These are phyloP conservation scores for Zele albiditarsus DNA, from an alignment of 2,888 invertebrate genomes.

Conservation along the genomic window DNA sequence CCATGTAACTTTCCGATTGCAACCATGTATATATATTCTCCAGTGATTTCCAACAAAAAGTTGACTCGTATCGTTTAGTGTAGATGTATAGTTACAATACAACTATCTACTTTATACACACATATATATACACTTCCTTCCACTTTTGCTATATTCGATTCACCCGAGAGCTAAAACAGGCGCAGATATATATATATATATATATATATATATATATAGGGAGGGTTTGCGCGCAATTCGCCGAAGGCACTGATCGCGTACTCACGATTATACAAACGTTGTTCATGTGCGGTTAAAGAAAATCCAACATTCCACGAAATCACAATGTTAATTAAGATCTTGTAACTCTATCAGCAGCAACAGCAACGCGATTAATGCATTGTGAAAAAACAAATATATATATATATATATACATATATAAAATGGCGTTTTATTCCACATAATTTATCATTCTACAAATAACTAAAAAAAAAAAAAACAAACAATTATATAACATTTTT, in stretches of 20 bases:
- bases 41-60: conserved; percentile 38
- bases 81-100: not conserved
- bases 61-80: conserved; percentile 47
- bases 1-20: not conserved
- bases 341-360: conserved; percentile 22
- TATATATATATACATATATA: too few relatives aligned
- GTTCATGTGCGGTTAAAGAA: conserved; percentile 8
- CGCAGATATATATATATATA: too few relatives aligned
- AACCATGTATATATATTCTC: conserved; percentile 17
- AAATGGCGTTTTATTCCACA: not conserved
- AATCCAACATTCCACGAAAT: conserved; percentile 53
- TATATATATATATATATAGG: too few relatives aligned
- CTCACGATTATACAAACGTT: conserved; percentile 42
- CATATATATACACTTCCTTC: conserved; percentile 13
- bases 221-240: conserved; percentile 34
- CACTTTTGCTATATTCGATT: conserved; percentile 12
- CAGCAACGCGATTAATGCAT: not conserved
- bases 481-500: not conserved
- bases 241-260: conserved; percentile 49
- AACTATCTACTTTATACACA: conserved; percentile 3
- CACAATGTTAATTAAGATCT: conserved; percentile 59
- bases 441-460: not conserved
- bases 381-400: too few relatives aligned
- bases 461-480: not conserved
- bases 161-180: not conserved